Percentiles rank a stretch among this genome's conserved stretches.
phyloP scores from a whole-genome alignment of 2,113 vertebrate genomes.

The Otocyon megalotis region DNA sequence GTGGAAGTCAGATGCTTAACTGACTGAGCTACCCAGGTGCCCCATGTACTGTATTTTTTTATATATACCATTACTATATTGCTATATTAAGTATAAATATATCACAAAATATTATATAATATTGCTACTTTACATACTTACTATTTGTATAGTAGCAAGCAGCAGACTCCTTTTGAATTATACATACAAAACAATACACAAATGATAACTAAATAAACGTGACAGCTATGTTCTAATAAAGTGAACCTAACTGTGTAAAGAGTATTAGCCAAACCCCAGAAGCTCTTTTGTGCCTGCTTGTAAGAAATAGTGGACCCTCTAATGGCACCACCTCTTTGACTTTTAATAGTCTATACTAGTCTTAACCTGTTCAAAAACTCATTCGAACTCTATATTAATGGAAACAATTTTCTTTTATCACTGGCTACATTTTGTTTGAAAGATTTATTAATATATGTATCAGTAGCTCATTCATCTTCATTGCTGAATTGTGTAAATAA shows the following conservation, averaged over 20 bases:
- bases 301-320: background rate
- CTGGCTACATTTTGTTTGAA: background rate
- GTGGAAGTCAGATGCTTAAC: background rate
- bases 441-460: background rate
- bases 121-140: background rate
- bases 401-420: background rate
- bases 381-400: background rate
- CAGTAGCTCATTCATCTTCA: background rate
- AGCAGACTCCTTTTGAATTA: background rate
- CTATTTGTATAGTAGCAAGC: background rate
- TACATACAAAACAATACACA: background rate
- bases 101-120: background rate
- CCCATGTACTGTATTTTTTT: background rate
- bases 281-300: background rate
- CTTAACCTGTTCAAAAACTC: background rate
- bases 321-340: background rate
- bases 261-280: background rate
- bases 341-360: background rate
- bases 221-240: background rate
- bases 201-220: background rate
- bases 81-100: background rate
- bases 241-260: background rate
- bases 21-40: too few relatives aligned
- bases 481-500: background rate
- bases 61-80: background rate